Conservation (phyloP, 2,797 vertebrate genomes). For the Anableps anableps region DNA sequence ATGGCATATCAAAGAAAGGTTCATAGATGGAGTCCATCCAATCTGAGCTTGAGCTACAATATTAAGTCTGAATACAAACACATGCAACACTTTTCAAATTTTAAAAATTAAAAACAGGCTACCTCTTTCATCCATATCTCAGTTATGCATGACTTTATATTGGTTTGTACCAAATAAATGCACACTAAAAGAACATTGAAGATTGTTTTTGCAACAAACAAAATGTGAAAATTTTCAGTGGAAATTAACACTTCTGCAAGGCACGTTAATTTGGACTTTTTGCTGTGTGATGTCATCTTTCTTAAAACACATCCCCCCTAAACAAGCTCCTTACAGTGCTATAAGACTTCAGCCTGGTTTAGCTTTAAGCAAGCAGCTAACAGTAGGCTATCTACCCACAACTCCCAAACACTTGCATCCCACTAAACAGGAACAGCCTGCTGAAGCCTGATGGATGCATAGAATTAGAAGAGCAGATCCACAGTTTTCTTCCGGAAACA, state of each 20-base stretch:
- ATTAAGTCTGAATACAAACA: neutral
- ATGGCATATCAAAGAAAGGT: neutral
- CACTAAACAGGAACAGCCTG: constrained; percentile 32
- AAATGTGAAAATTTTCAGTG: neutral
- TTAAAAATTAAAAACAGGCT: neutral
- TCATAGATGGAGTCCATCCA: neutral
- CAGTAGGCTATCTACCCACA: too few relatives aligned
- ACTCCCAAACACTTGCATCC: constrained; percentile 33
- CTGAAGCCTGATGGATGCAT: constrained; percentile 47
- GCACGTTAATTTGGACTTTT: neutral
- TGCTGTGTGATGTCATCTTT: neutral
- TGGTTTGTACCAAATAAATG: neutral
- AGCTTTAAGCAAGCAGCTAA: constrained; percentile 46
- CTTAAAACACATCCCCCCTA: constrained; percentile 1
- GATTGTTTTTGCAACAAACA: neutral
- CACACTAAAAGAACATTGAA: neutral
- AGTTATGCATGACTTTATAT: neutral
- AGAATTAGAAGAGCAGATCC: constrained; percentile 41
- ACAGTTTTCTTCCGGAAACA: constrained; percentile 55
- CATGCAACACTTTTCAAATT: neutral
- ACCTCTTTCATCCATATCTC: neutral
- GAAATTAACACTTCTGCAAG: constrained; percentile 1
- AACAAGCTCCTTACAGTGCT: constrained; percentile 75
- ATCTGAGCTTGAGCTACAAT: neutral
- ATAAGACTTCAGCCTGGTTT: constrained; percentile 52